Base-by-base conservation (phyloP, 2,797 vertebrate species). In the Mus caroli region DNA sequence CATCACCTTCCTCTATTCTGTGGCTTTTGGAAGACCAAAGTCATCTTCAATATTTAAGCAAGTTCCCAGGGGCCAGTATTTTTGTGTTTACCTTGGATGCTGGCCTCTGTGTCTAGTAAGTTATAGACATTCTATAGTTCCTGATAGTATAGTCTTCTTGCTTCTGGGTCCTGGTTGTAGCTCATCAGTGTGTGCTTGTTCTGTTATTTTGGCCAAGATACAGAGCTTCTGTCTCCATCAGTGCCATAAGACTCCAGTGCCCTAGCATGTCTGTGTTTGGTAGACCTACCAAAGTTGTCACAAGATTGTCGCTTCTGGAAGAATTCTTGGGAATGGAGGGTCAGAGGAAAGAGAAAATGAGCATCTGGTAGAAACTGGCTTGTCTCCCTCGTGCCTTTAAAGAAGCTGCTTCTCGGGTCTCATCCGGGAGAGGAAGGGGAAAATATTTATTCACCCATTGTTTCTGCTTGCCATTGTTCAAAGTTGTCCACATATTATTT, bases 391-490 rank as follows among this genome's bases (percentile, higher is more conserved):
- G 17, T 54, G 82, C 79, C 87, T 93, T 67, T 82, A 46, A 62
- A 89, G 88, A 91, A 82, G 24, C 2, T 20, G 75, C 62, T 89
- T 69, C 67, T 87, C 58, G 50, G 1, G 8, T 31, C 71, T 79
- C 76, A 56, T 54, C 17, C 60, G 20, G 43, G 77, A 93, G 26
- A 94, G 26, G 88, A 87, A 88, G 56, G 17, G 54, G 50, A 6
- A 78, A 60, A 92, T 50, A 52, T 52, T 73, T 50, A 71, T 76
- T 84, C 43, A 31, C 4, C 22, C 37, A 50, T 62, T 62, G 40
- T 79, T 94, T 79, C 91, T 37, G 12, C 19, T 40, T 94, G 54
- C 28, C 37, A 24, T 89, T 79, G 24, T 83, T 83, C 76, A 31
- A 89, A 50, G 76, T 19, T 34, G 6, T n/a, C 88, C 62, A 13